Evolutionary conservation across 2,888 invertebrate genomes (phyloP), one percentile per base, ranked within the genome.

Genomic region (Lasioglossum morio): DNA sequence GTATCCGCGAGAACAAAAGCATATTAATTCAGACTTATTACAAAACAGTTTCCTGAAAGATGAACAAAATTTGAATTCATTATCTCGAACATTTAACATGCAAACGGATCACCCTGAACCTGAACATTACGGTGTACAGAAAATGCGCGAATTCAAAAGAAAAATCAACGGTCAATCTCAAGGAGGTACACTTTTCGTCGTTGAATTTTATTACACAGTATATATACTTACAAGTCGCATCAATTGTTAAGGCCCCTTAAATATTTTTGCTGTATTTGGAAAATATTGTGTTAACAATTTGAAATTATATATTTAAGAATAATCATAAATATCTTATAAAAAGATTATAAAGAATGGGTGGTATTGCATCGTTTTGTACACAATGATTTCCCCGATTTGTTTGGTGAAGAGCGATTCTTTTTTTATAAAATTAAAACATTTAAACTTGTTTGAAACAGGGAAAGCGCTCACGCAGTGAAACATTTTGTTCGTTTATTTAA

Each of bases 171-270:
- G 40, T 12, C 19, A n/a, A 19, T 43, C 23, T 40, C 60, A 79
- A 79, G 63, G 72, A n/a, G 34, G 34, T 14, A 23, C n/a, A 30
- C 5, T 72, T 79, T 79, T 79, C 72, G 34, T 34, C n/a, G 60
- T 79, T 70, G 72, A 34, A 30, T 12, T 43, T 63, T 46, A 79
- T 79, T 72, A 16, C 23, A 14, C 43, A 27, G 30, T 34, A n/a
- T 46, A 43, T 40, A 43, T 12, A 43, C 43, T 43, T 43, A 43
- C 14, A 19, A 19, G 40, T 4, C 40, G 12, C 12, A 23, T n/a
- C 10, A 19, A 60, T 37, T 75, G 40, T 60, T 37, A 40, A 27
- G 27, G 37, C 10, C 34, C 60, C 27, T 0, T n/a, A 40, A 57
- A 70, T 37, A 23, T 12, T n/a, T 70, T 12, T 40, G 23, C 2